Percentiles rank a stretch among this genome's conserved stretches.
Evolutionary conservation across 2,888 invertebrate genomes (phyloP).

Genomic region (Pelosia muscerda): DNA sequence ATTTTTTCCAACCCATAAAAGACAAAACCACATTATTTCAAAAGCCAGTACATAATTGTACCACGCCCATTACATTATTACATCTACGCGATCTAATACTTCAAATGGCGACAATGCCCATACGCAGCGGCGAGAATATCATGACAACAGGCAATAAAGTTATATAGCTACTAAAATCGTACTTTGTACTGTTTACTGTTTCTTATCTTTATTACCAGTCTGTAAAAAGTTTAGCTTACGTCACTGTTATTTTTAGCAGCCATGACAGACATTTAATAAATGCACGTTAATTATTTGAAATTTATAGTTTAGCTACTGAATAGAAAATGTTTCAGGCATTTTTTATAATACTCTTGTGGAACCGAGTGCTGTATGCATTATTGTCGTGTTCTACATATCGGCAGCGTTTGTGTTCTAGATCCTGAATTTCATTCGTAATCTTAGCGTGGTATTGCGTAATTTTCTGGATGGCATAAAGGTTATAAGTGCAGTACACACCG

Average conservation of each 20-base stretch:
- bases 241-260: constrained; percentile 17
- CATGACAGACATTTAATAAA: neutral
- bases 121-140: constrained; percentile 1
- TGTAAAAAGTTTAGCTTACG: constrained; percentile 16
- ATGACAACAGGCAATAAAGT: constrained; percentile 17
- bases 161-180: constrained; percentile 12
- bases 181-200: constrained; percentile 22
- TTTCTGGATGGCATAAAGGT: no score
- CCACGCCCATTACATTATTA: neutral
- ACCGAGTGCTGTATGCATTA: no score
- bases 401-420: no score
- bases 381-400: no score
- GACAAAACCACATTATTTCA: neutral
- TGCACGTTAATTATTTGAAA: neutral
- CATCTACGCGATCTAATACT: constrained; percentile 14
- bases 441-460: no score
- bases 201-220: constrained; percentile 20
- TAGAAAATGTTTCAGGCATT: no score
- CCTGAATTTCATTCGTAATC: no score
- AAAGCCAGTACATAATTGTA: neutral
- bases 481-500: no score
- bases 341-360: no score
- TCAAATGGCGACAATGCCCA: constrained; percentile 8
- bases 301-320: neutral
- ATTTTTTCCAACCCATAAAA: neutral